These are phyloP conservation scores for Chaenodraco wilsoni DNA, from an alignment of 2,797 vertebrate genomes.

Conservation along the genomic window DNA sequence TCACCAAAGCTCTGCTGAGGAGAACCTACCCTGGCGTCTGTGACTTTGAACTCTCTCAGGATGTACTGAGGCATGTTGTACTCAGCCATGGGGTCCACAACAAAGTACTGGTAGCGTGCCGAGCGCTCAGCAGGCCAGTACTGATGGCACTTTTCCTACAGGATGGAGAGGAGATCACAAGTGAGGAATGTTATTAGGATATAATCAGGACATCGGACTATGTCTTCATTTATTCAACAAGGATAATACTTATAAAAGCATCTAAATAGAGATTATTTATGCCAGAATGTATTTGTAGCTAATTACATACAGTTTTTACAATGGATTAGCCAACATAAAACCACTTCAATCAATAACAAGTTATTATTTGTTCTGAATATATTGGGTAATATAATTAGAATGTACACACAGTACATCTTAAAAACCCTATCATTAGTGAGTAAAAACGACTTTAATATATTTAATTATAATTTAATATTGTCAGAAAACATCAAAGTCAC, in stretches of 20 bases:
- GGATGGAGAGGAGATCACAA: constrained; percentile 1
- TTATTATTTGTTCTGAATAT: no score
- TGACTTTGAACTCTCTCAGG: constrained; percentile 97
- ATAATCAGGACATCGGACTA: not conserved
- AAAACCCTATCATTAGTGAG: no score
- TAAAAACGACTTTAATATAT: no score
- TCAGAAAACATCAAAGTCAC: no score
- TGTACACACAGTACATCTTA: no score
- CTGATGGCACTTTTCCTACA: constrained; percentile 97
- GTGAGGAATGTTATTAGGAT: not conserved
- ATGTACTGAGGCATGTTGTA: constrained; percentile 99
- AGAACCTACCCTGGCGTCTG: constrained; percentile 92
- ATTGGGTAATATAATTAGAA: no score
- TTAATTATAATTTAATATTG: no score
- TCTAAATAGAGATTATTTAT: no score
- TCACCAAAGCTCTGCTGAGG: not conserved
- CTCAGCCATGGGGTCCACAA: constrained; percentile 98
- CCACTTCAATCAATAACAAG: not conserved
- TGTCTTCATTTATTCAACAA: no score
- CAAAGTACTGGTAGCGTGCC: constrained; percentile 97
- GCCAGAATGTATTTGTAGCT: no score
- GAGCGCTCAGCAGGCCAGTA: constrained; percentile 98
- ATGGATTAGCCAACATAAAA: not conserved
- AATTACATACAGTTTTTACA: no score
- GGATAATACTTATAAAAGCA: no score